These are phyloP conservation scores for Boulengeromyrus knoepffleri DNA, from an alignment of 2,113 vertebrate genomes.

Conservation along the genomic window DNA sequence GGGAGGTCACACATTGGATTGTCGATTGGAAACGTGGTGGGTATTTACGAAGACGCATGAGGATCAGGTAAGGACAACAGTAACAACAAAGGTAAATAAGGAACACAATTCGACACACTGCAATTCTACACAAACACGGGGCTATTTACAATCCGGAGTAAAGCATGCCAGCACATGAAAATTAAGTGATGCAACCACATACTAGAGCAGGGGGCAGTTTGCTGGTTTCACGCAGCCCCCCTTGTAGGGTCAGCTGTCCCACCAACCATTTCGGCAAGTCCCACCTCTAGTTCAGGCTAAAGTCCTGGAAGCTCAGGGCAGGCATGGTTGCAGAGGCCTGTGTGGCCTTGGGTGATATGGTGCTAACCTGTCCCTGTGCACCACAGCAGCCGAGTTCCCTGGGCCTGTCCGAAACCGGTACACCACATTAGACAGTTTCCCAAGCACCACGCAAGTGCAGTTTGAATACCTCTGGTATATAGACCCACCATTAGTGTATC, in stretches of 20 bases:
- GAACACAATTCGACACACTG: not conserved
- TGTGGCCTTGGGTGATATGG: not conserved
- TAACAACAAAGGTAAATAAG: not conserved
- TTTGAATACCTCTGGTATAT: too few species aligned
- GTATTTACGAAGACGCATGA: not conserved
- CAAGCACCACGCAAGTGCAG: not conserved
- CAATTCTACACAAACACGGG: not conserved
- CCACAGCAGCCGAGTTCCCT: not conserved
- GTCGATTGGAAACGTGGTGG: not conserved
- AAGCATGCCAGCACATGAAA: not conserved
- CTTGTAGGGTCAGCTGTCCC: not conserved
- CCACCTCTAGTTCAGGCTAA: not conserved
- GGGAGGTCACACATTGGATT: not conserved
- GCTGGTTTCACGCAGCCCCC: not conserved
- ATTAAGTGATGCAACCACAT: not conserved
- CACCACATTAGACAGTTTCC: not conserved
- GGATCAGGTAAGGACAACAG: not conserved
- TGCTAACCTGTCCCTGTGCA: not conserved
- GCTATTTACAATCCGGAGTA: not conserved
- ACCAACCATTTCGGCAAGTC: not conserved
- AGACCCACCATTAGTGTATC: too few species aligned
- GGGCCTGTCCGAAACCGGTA: not conserved
- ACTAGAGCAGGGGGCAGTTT: not conserved
- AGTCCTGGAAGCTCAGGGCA: not conserved
- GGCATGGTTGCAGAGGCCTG: not conserved